Evolutionary conservation across 2,113 vertebrate genomes (phyloP).

Genomic region (Sprattus sprattus): DNA sequence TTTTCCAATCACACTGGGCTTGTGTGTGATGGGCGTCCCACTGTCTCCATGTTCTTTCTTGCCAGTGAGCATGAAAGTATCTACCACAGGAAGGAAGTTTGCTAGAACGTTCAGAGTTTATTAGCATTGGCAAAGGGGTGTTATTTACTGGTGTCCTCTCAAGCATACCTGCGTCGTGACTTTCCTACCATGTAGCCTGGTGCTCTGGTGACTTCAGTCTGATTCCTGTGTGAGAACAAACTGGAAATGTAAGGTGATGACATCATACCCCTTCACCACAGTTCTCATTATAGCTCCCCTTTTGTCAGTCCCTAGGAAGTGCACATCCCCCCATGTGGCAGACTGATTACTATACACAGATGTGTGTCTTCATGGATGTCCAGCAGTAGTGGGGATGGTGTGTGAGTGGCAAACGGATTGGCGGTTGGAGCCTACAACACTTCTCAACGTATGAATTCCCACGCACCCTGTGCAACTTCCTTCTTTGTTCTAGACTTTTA

Average conservation of each 20-base stretch:
- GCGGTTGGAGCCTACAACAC: neutral
- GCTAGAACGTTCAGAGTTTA: neutral
- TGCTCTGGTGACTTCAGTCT: neutral
- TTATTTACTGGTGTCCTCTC: neutral
- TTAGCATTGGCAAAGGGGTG: neutral
- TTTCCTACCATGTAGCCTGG: neutral
- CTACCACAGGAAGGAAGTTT: neutral
- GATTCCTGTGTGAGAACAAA: neutral
- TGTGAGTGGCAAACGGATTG: neutral
- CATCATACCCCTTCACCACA: neutral
- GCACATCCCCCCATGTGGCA: neutral
- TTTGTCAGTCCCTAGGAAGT: neutral
- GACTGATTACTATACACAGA: slow-evolving; percentile 6
- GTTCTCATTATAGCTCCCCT: slow-evolving; percentile 6
- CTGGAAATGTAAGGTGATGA: neutral
- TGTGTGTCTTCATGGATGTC: neutral
- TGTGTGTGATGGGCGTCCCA: neutral
- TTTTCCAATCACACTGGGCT: neutral
- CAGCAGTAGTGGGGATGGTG: neutral
- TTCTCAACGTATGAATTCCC: neutral
- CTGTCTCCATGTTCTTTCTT: neutral
- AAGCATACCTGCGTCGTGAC: neutral
- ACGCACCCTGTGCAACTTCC: neutral
- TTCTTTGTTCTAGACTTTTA: neutral
- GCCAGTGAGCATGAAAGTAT: neutral